Percentiles rank a stretch among this genome's conserved stretches.
phyloP scores from a whole-genome alignment of 2,888 invertebrate species.

The Pollenia amentaria region DNA sequence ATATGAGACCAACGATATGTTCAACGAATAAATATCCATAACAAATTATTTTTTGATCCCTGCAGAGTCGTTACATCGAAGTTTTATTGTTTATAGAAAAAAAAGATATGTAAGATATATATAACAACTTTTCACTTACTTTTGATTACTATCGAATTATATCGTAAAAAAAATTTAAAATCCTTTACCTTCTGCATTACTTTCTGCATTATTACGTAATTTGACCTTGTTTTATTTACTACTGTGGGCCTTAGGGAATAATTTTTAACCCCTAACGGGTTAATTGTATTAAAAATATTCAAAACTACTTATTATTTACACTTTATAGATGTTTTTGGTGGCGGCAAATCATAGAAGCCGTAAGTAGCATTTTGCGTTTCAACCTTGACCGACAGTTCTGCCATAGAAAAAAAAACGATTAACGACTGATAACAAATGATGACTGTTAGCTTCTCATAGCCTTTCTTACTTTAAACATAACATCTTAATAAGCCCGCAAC shows the following conservation, averaged over 20 bases:
- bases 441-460: constrained; percentile 11
- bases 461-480: neutral
- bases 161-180: too few relatives aligned
- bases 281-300: constrained; percentile 4
- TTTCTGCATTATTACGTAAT: too few relatives aligned
- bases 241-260: neutral
- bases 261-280: constrained; percentile 1
- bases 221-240: neutral
- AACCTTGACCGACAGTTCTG: constrained; percentile 70
- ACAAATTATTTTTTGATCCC: too few relatives aligned
- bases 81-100: too few relatives aligned
- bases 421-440: neutral
- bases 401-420: neutral
- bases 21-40: too few relatives aligned
- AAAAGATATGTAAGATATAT: too few relatives aligned
- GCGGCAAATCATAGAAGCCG: neutral
- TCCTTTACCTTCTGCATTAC: too few relatives aligned
- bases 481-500: constrained; percentile 47
- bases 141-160: too few relatives aligned
- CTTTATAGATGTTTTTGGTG: constrained; percentile 1
- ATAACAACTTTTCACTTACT: too few relatives aligned
- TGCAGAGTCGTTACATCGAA: too few relatives aligned
- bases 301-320: constrained; percentile 32
- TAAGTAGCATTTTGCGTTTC: constrained; percentile 52
- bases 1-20: too few relatives aligned